Base-by-base conservation (phyloP, 2,797 vertebrate genomes). In the Lepus oiostolus region DNA sequence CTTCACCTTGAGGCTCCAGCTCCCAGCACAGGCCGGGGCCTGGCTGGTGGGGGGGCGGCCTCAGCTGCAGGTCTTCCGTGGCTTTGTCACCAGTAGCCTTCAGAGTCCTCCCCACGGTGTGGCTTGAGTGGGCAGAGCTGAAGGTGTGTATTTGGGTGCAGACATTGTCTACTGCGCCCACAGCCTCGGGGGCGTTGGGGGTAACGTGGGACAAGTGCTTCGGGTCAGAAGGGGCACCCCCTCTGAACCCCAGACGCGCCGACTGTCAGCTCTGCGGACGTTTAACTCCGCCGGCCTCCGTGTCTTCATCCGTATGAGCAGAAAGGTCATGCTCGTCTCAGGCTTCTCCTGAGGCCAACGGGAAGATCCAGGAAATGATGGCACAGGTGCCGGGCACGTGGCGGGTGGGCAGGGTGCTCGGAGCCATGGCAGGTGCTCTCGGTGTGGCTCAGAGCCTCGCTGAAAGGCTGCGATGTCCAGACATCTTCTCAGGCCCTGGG, bases 391-490 rank as follows among this genome's bases (percentile, higher is more conserved):
- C 50, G 17, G 84, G 32, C 47, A 52, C 80, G n/a, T 38, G 86
- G 26, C 13, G 54, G 54, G 17, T 19, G 54, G 54, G 54, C 54
- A 58, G 54, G 54, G 54, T 4, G 17, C 54, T 2, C 52, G 2
- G 54, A 58, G 54, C 54, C 13, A 14, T 58, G 2, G 54, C 19
- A 42, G 54, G 54, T 16, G 54, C 19, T 19, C n/a, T 14, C 38
- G 26, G 47, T 38, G 4, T 52, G 63, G 38, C 70, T 62, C 42
- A 50, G 75, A 82, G 47, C 24, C 35, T 67, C 28, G 21, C 6
- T 54, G 62, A 74, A 91, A 76, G 42, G 14, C 24, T 47, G 1
- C 60, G 74, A 88, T 93, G 95, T 95, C 74, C n/a, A 79, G 88
- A 71, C 19, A 19, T 35, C 26, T 58, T 91, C 62, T 85, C 68